Evolutionary conservation across 2,888 invertebrate species (phyloP), one percentile per base, ranked within the genome.

Genomic region (Pyrocoelia pectoralis): DNA sequence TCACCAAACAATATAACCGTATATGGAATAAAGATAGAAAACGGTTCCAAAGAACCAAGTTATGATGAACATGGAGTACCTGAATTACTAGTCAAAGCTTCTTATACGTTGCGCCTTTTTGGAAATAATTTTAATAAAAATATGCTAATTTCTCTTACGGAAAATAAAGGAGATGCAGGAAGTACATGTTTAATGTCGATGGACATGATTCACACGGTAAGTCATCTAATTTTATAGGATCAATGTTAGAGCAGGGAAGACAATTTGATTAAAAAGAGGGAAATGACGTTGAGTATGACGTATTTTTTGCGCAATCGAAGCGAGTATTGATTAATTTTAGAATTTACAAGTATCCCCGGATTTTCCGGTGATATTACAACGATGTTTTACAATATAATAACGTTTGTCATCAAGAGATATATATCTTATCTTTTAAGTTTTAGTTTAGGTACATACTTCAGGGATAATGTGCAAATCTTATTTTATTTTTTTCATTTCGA

Each of bases 111-210:
- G 41, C 88, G 94, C 51, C 75, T 95, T 28, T 94, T 93, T 77
- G 95, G 95, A 0, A 80, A 80, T 6, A 89, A 90, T 1, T 83
- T 95, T 61, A 87, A 87, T 0, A 77, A 85, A 0, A 79, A 86
- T 59, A 91, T 92, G 0, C 82, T 87, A 49, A 85, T 95, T 53
- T 87, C 89, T 0, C 92, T 94, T 76, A 94, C 94, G 0, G 84
- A 87, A 59, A 82, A 85, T 38, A 68, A 76, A 0, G 84, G 84
- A 46, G 73, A 78, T 0, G 84, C 81, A 62, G 88, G 87, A 1
- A 84, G 85, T 12, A 77, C 85, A 0, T 94, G 94, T 80, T 85
- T 87, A 72, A 85, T 87, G 68, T 85, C 88, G 64, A 84, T 83
- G 48, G 81, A 81, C 1, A 75, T 77, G 3, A 80, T 80, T 56